Percentiles rank a stretch among this genome's conserved stretches.
These are phyloP conservation scores for Phania funesta DNA, from an alignment of 2,888 invertebrate species.

Conservation along the genomic window DNA sequence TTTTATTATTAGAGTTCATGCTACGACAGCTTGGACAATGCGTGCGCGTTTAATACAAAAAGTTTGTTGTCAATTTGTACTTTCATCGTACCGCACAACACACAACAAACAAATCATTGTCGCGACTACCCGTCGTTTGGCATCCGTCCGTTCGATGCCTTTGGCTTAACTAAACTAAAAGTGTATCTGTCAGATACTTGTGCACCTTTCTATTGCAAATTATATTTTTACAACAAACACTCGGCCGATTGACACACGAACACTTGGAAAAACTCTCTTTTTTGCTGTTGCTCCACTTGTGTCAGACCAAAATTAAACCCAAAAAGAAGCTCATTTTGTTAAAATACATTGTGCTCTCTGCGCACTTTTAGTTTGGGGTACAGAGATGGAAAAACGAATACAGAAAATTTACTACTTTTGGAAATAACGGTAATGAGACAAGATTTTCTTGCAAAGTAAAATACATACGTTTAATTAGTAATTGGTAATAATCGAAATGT, in stretches of 20 bases:
- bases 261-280: constrained; percentile 10
- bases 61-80: constrained; percentile 9
- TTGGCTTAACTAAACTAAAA: constrained; percentile 65
- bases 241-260: not conserved
- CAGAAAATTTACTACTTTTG: too few species aligned
- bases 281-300: constrained; percentile 5
- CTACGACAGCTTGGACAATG: constrained; percentile 17
- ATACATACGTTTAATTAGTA: too few species aligned
- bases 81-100: constrained; percentile 29
- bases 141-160: constrained; percentile 47
- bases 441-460: too few species aligned
- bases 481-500: too few species aligned
- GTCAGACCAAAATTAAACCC: not conserved
- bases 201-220: constrained; percentile 61
- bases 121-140: constrained; percentile 11
- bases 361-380: not conserved
- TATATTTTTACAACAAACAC: constrained; percentile 38
- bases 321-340: not conserved
- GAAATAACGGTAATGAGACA: too few species aligned
- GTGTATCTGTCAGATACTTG: constrained; percentile 69
- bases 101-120: constrained; percentile 21
- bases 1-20: constrained; percentile 29
- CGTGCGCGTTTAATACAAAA: constrained; percentile 38
- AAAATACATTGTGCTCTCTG: not conserved
- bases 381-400: too few species aligned